Base-by-base conservation (phyloP, 2,797 vertebrate genomes). In the Rhinophrynus dorsalis region DNA sequence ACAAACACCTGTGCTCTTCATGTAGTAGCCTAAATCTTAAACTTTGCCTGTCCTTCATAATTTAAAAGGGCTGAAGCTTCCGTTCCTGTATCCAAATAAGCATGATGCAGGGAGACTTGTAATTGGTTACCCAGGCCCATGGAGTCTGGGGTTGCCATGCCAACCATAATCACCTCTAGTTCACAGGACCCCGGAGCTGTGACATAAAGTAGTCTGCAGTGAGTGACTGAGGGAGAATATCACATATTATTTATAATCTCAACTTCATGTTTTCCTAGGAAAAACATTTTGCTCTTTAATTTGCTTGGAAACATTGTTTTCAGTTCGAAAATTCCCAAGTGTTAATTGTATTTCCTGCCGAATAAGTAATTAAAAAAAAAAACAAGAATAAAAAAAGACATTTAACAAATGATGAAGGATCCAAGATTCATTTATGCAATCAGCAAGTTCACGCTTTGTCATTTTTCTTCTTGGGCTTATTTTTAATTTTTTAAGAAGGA, bases 121-220 rank as follows among this genome's bases (percentile, higher is more conserved):
- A 76, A 84, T 88, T 86, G 82, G 82, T 80, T 77, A 77, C 78
- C 77, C 67, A 84, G 86, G 90, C 88, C 90, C 83, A 88, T 87
- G 75, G 91, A 91, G 89, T 92, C 87, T 77, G 85, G 37, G 81
- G 92, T 94, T 93, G 87, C 90, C 82, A 81, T 86, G 89, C 83
- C 82, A 86, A 96, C 90, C 74, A 62, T 83, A 81, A 81, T 87
- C 81, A 84, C 85, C 85, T 90, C 84, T 84, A 84, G 88, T 87
- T 90, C 84, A 69, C 71, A 68, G 81, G 78, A 76, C 85, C 77
- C 71, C 75, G 77, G 77, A 83, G 81, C 78, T 37, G 30, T 77
- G 76, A 75, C 76, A 79, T 78, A 76, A 76, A 78, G 76, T 60
- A 71, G 77, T 76, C 78, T 76, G 76, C 77, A 78, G 23, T 29